Base-by-base conservation (phyloP, 2,888 invertebrate species). In the Galerucella pusilla region DNA sequence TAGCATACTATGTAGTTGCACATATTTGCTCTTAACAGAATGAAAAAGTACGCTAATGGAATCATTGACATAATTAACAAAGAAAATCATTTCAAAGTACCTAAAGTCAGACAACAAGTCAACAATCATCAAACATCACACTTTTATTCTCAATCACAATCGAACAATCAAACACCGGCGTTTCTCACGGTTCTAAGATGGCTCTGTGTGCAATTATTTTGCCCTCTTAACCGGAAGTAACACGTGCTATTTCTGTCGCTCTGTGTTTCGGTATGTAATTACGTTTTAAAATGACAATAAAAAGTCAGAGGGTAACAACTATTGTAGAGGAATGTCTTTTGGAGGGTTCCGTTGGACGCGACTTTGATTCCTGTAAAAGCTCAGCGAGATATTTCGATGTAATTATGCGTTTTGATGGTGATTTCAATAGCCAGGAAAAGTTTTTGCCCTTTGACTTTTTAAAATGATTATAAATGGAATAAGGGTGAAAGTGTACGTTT, bases 181-280 rank as follows among this genome's bases (percentile, higher is more conserved):
- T 72, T 85, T 85, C 85, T 81, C 85, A 85, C 85, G 85, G 80
- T 83, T 85, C 84, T 85, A 84, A 84, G 85, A 84, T 85, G 83
- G 80, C 84, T 82, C 75, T 71, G 64, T 75, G 70, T 60, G 77
- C 81, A 84, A 85, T 85, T 84, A 84, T 84, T 75, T 83, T 80
- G 80, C 81, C 83, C 84, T 81, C 78, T 81, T 78, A 81, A 84
- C 85, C 85, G 86, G 86, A 85, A 86, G 84, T 85, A 84, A 82
- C 85, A 85, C 85, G 85, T 85, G 85, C 82, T 80, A 81, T 81
- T 80, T 76, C 80, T 80, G 81, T 65, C 64, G 64, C 20, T 65
- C 64, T 65, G 64, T 80, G 79, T 80, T 75, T 54, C 63, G 80
- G 75, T 79, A 79, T 80, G 81, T 83, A 83, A 84, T 84, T 84